These are phyloP conservation scores for Hemaris fuciformis DNA, from an alignment of 2,888 invertebrate species.

Conservation along the genomic window DNA sequence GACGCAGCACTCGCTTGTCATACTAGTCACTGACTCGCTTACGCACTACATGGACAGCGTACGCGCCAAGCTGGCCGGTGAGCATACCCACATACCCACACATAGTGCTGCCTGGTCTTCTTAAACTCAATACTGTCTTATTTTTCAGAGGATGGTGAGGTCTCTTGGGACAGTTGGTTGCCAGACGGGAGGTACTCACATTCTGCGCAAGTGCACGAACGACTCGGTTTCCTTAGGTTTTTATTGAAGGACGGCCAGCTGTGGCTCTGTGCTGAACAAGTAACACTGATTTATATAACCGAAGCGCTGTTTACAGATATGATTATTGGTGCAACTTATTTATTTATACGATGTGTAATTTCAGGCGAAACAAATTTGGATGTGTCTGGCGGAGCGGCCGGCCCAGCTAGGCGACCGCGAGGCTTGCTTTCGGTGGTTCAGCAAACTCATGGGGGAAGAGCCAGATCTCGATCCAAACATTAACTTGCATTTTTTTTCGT, in stretches of 20 bases:
- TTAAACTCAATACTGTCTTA: conserved; percentile 18
- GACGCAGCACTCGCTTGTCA: conserved; percentile 94
- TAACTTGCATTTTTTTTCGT: conserved; percentile 97
- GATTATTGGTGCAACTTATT: conserved; percentile 14
- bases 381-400: conserved; percentile 95
- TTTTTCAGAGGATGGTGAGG: conserved; percentile 84
- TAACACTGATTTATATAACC: conserved; percentile 27
- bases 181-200: conserved; percentile 96
- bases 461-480: conserved; percentile 98
- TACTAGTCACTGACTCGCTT: conserved; percentile 95
- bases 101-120: neutral
- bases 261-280: conserved; percentile 97
- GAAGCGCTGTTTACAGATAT: neutral
- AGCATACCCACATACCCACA: neutral
- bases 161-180: conserved; percentile 89
- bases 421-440: conserved; percentile 99
- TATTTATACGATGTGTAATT: conserved; percentile 26
- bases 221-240: conserved; percentile 95
- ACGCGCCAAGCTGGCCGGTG: conserved; percentile 76
- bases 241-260: conserved; percentile 96
- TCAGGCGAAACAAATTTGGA: conserved; percentile 96
- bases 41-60: conserved; percentile 95
- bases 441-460: conserved; percentile 97
- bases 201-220: conserved; percentile 94
- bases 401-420: conserved; percentile 96